Evolutionary conservation across 2,797 vertebrate species (phyloP), one percentile per base, ranked within the genome.

Genomic region (Intellagama lesueurii): DNA sequence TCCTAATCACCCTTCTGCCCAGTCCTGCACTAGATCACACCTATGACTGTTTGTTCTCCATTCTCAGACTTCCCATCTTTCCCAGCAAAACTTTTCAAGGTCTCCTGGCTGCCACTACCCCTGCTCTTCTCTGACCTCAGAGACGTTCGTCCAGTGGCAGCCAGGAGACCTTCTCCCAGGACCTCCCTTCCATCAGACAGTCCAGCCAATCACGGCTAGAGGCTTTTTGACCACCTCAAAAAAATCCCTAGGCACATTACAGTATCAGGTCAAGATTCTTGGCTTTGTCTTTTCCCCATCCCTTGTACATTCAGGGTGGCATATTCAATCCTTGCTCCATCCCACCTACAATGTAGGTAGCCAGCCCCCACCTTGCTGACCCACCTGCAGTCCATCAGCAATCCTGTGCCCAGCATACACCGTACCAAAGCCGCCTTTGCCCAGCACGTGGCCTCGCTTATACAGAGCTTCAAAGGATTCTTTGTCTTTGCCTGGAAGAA

Each of bases 351-450:
- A 1, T 24, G 9, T 12, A 11, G 17, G 3, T 49, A 7, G 14
- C 79, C 16, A 16, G 2, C 16, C 52, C 52, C 78, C 19, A 17
- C 66, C 19, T 2, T 19, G 24, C 22, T 22, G 6, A 70, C 90
- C 89, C 92, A 98, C 98, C 97, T 97, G 98, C 72, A 97, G 96
- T 82, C 97, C 97, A 87, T 98, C 98, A 0, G 96, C 96, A 47
- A 98, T 83, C 24, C 98, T 95, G 52, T 97, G 97, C 52, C 98
- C 98, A 19, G 97, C 94, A 84, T 97, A 98, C 87, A 98, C 98
- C 0, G 97, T 98, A 2, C 98, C 98, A 78, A 98, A 98, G 0
- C 98, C 98, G 0, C 98, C 98, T 32, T 98, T 97, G 78, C 98
- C 98, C 52, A 98, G 94, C 82, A 98, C 95, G 28, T 95, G 26